Conservation (phyloP, 2,888 invertebrate species). For the Glaucopsyche alexis region DNA sequence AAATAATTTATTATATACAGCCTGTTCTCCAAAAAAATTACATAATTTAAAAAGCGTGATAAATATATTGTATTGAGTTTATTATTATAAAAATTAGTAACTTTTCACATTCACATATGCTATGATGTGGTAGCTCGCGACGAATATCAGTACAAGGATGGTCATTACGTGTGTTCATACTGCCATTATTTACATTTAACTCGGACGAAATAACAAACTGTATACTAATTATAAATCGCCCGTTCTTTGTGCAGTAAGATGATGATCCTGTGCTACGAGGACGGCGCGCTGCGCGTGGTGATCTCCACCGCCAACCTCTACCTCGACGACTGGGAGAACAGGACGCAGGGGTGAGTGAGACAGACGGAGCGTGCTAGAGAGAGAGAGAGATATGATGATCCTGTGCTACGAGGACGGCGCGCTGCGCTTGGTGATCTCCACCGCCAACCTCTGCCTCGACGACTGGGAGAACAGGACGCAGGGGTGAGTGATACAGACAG, state of each 20-base stretch:
- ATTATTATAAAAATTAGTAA: too few relatives aligned
- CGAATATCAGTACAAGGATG: too few relatives aligned
- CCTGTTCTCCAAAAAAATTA: too few relatives aligned
- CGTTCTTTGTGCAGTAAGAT: constrained; percentile 82
- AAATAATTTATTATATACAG: too few relatives aligned
- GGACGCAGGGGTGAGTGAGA: constrained; percentile 89
- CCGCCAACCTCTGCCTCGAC: constrained; percentile 93
- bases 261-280: constrained; percentile 91
- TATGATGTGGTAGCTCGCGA: too few relatives aligned
- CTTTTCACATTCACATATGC: too few relatives aligned
- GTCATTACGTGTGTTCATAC: too few relatives aligned
- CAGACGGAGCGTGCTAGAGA: background rate
- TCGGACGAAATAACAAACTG: too few relatives aligned
- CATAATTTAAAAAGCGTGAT: too few relatives aligned
- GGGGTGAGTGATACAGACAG: constrained; percentile 78
- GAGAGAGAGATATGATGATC: constrained; percentile 86
- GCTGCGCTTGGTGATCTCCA: constrained; percentile 91
- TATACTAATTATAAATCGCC: too few relatives aligned
- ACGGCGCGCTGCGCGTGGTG: constrained; percentile 90
- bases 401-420: constrained; percentile 90
- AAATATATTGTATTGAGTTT: too few relatives aligned
- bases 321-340: constrained; percentile 94
- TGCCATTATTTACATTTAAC: too few relatives aligned
- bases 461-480: constrained; percentile 98
- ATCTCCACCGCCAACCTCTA: constrained; percentile 96